Percentiles rank a stretch among this genome's conserved stretches.
Evolutionary conservation across 1,140 invertebrate genomes (phyloP).

Genomic region (Akabosia matsudoensis): DNA sequence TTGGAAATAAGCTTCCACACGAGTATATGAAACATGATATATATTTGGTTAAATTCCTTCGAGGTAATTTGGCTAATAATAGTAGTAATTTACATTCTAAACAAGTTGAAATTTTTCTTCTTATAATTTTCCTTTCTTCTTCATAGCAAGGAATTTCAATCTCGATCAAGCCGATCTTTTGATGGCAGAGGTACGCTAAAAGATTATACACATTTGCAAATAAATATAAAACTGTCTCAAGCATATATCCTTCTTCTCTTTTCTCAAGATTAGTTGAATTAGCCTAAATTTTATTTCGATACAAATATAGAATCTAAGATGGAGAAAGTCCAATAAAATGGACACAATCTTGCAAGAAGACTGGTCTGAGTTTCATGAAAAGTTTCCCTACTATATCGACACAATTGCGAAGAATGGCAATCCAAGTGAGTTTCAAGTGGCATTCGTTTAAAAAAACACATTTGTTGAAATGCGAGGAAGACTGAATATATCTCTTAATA

Average conservation of each 20-base stretch:
- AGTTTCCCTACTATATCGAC: neutral
- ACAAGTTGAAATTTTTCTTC: no score
- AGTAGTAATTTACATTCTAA: no score
- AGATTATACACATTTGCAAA: neutral
- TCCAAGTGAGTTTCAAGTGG: neutral
- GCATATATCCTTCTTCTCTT: neutral
- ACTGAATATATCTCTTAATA: neutral
- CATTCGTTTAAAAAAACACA: neutral
- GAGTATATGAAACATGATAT: neutral
- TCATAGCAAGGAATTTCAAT: constrained; percentile 4
- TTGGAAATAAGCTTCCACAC: neutral
- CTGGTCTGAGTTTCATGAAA: neutral
- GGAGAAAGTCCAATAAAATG: constrained; percentile 5
- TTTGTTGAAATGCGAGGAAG: neutral
- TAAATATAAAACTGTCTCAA: neutral
- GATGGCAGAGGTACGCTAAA: neutral
- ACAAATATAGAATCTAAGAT: constrained; percentile 10
- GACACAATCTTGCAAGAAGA: constrained; percentile 1
- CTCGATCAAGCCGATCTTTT: constrained; percentile 1
- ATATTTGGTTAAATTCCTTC: no score
- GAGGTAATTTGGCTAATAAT: no score
- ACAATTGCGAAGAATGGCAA: neutral
- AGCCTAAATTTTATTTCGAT: neutral
- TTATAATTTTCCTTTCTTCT: no score
- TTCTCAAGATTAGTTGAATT: neutral